Evolutionary conservation across 2,113 vertebrate species (phyloP).

Genomic region (Sinocyclocheilus anophthalmus): DNA sequence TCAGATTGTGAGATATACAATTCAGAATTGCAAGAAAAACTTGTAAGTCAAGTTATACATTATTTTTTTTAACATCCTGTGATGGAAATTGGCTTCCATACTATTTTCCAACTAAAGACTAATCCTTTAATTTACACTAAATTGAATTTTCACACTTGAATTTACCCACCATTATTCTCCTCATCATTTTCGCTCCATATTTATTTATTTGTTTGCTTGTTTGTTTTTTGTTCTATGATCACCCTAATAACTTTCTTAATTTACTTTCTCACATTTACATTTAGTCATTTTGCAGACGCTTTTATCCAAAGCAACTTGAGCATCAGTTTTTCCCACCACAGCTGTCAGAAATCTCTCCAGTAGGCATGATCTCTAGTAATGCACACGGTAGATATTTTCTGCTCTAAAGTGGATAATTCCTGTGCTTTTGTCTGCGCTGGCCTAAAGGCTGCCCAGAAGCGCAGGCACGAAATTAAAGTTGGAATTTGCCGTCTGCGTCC

Average conservation of each 20-base stretch:
- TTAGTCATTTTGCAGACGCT: too few species aligned
- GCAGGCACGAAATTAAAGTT: not conserved
- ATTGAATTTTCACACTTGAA: not conserved
- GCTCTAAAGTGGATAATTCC: slow-evolving; percentile 2
- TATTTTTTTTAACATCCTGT: not conserved
- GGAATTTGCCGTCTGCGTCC: not conserved
- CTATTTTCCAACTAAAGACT: not conserved
- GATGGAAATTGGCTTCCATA: not conserved
- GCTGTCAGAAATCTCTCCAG: not conserved
- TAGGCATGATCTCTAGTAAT: not conserved
- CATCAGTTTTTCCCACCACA: not conserved
- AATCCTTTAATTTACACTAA: not conserved
- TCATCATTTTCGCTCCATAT: too few species aligned
- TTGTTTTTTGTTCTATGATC: too few species aligned
- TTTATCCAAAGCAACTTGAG: too few species aligned
- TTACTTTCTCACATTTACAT: too few species aligned
- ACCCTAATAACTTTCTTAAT: not conserved
- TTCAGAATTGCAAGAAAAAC: too few species aligned
- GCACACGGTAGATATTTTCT: not conserved
- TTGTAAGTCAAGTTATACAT: too few species aligned
- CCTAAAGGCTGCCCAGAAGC: not conserved
- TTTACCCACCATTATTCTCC: too few species aligned
- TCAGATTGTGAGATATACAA: too few species aligned
- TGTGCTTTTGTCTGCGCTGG: slow-evolving; percentile 1
- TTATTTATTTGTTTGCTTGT: too few species aligned